phyloP scores from a whole-genome alignment of 1,140 invertebrate genomes.

The Grapholita molesta region DNA sequence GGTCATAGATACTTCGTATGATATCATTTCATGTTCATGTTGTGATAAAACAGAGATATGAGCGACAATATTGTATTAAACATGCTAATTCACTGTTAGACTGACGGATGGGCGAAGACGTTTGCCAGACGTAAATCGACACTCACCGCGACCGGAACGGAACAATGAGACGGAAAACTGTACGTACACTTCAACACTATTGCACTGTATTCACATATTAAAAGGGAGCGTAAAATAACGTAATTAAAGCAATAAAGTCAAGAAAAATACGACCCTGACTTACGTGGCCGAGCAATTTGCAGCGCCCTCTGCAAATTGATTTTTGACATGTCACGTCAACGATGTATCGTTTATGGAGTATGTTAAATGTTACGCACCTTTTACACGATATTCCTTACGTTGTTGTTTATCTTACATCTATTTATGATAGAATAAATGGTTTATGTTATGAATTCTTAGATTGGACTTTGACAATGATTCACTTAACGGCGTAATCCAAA shows the following conservation, averaged over 20 bases:
- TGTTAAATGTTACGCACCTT: background rate
- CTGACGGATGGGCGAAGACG: conserved; percentile 55
- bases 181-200: conserved; percentile 43
- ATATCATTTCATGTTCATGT: conserved; percentile 42
- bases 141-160: conserved; percentile 56
- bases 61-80: conserved; percentile 55
- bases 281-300: conserved; percentile 73
- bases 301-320: conserved; percentile 71
- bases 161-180: conserved; percentile 51
- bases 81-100: conserved; percentile 66
- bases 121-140: conserved; percentile 21
- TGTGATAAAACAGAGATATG: conserved; percentile 54
- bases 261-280: conserved; percentile 76
- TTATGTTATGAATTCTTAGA: no score
- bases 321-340: conserved; percentile 65
- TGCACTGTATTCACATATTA: conserved; percentile 72
- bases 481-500: no score
- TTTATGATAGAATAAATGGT: background rate
- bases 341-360: conserved; percentile 19
- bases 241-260: conserved; percentile 60
- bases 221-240: conserved; percentile 54
- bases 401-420: background rate
- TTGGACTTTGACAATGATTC: no score
- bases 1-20: background rate
- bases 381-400: background rate